phyloP scores from a whole-genome alignment of 2,797 vertebrate species.

The Lophotriccus pileatus region DNA sequence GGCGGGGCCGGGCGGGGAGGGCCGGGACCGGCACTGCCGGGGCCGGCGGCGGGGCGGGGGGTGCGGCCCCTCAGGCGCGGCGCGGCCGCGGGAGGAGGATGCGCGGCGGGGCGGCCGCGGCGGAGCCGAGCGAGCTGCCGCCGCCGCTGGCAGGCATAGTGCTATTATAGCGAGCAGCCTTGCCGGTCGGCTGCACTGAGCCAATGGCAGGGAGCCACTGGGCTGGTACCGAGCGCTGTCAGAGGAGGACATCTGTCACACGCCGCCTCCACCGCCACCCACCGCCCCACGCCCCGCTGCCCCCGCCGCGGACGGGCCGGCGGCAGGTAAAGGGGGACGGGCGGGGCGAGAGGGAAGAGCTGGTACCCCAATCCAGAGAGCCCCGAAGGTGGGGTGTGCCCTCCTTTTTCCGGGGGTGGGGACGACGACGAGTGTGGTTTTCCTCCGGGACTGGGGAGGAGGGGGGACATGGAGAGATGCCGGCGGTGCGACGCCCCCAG shows the following conservation, averaged over 20 bases:
- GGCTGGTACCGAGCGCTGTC: conserved; percentile 73
- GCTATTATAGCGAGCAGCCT: conserved; percentile 78
- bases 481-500: neutral
- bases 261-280: conserved; percentile 64
- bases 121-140: conserved; percentile 62
- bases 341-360: neutral
- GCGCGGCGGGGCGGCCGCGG: conserved; percentile 32
- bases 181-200: conserved; percentile 78
- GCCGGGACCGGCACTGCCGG: neutral
- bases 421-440: neutral
- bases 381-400: neutral
- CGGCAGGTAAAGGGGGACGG: neutral
- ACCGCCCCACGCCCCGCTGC: conserved; percentile 7
- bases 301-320: neutral
- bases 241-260: conserved; percentile 78
- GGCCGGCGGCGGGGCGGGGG: neutral
- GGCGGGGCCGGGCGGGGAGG: neutral
- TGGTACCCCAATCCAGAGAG: neutral
- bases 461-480: neutral
- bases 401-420: neutral
- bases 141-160: conserved; percentile 65
- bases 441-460: neutral
- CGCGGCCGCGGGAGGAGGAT: neutral
- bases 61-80: neutral
- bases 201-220: conserved; percentile 81